Base-by-base conservation (phyloP, 2,888 invertebrate species). In the Gisinianus flammeolus region DNA sequence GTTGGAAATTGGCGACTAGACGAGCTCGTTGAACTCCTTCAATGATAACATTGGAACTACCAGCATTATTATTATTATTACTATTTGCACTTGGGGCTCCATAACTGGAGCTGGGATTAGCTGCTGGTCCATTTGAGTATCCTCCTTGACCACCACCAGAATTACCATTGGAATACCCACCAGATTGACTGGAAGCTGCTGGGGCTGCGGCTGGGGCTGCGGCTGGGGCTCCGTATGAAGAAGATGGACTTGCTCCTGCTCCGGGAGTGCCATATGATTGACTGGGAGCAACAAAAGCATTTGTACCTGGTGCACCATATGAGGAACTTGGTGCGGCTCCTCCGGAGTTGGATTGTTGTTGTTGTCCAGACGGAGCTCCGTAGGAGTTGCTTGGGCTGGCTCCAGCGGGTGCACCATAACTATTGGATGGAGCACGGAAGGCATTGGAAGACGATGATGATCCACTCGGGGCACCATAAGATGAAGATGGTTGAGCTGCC, bases 401-500 rank as follows among this genome's bases (percentile, higher is more conserved):
- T 24, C 16, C 12, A 1, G 44, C 54, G 10, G 79, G 79, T 0
- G 76, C 74, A 2, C 74, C 74, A 74, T 74, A 74, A 22, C 22
- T 22, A 35, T n/a, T 31, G 0, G 19, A 6, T 4, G 73, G 73
- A 2, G 62, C 44, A 16, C 19, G 44, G 6, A 44, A 44, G 6
- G 44, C 19, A 44, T 44, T 44, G 12, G 44, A n/a, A n/a, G 19
- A 44, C 16, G 44, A 44, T 12, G 35, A 35, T 35, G 5, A 8
- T 5, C 12, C 6, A 35, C 12, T 35, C 6, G 12, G n/a, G 76
- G 89, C 91, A 78, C 92, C 91, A 86, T 93, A 93, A 85, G 89
- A 90, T 79, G 91, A 88, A 58, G 92, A 91, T 73, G 91, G 90
- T n/a, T n/a, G n/a, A 83, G 91, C 87, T 87, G 62, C 88, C 88